Base-by-base conservation (phyloP, 2,113 vertebrate genomes). In the Leptobrachium ailaonicum region DNA sequence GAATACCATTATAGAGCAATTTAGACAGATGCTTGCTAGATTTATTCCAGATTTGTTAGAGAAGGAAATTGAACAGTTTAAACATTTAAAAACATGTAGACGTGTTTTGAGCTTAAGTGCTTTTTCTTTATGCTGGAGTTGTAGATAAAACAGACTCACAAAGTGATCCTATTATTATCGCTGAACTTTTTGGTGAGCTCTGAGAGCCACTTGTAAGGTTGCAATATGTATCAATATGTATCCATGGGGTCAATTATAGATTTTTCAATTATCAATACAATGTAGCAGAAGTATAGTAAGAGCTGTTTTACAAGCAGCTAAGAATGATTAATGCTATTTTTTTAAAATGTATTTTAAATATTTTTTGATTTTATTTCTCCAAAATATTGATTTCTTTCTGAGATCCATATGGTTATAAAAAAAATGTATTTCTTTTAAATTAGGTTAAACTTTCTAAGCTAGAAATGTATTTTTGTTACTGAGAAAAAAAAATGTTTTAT, bases 11-110 rank as follows among this genome's bases (percentile, higher is more conserved):
- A 12, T 13, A 82, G 75, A 80, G 63, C 79, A 70, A n/a, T 4
- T 0, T 47, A 79, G 82, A 82, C 75, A 81, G 71, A 42, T 82
- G 79, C 83, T 72, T 47, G 4, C 50, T 71, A 50, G 63, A 73
- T 82, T 84, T 80, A 2, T 88, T 79, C 73, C 41, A 50, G 87
- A 58, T 82, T 70, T 80, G 62, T 11, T 69, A 69, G 79, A 64
- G 50, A 60, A 69, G 79, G 72, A 81, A 75, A 81, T 75, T 68
- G 72, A 81, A 81, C 64, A 66, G 44, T 81, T 81, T 81, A 50
- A 69, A 63, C 64, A 70, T 80, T 77, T 40, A 41, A 60, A 74
- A 69, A 47, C 43, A 50, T 11, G 64, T 45, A 40, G 2, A 81
- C 68, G 66, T 32, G 20, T 79, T 73, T 32, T 54, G 63, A 4